A percentile compares a stretch with the other conserved stretches of the same genome.
Conservation (phyloP, 1,140 invertebrate species). For the Dreissena rostriformis region DNA sequence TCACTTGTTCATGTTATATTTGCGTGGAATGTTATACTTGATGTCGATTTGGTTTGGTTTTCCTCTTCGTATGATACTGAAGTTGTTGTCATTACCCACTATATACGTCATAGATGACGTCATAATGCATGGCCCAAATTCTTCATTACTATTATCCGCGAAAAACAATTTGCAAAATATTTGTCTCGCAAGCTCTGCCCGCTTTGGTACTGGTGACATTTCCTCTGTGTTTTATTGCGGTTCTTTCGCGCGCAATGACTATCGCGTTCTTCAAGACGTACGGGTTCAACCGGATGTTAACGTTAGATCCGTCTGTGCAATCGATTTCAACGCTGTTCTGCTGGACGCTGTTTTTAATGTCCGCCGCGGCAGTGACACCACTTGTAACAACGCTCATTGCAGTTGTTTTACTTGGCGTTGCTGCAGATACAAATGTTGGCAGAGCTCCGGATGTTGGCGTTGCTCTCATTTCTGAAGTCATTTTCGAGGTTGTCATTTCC, state of each 20-base stretch:
- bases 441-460: too few species aligned
- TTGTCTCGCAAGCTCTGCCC: background rate
- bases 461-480: too few species aligned
- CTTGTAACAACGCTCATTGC: too few species aligned
- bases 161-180: constrained; percentile 26
- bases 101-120: background rate
- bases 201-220: background rate
- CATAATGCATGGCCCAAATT: background rate
- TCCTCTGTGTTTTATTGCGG: background rate
- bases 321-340: background rate
- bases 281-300: background rate
- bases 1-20: background rate
- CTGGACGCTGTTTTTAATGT: background rate
- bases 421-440: too few species aligned
- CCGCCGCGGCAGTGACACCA: too few species aligned
- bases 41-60: background rate
- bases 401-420: too few species aligned
- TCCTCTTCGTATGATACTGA: background rate
- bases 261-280: background rate
- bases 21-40: constrained; percentile 4
- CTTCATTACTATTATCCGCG: constrained; percentile 7
- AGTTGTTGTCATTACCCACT: background rate
- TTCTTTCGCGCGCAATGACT: background rate
- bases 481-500: too few species aligned
- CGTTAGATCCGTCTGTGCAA: background rate